These are phyloP conservation scores for Podilymbus podiceps DNA, from an alignment of 2,113 vertebrate species.

Conservation along the genomic window DNA sequence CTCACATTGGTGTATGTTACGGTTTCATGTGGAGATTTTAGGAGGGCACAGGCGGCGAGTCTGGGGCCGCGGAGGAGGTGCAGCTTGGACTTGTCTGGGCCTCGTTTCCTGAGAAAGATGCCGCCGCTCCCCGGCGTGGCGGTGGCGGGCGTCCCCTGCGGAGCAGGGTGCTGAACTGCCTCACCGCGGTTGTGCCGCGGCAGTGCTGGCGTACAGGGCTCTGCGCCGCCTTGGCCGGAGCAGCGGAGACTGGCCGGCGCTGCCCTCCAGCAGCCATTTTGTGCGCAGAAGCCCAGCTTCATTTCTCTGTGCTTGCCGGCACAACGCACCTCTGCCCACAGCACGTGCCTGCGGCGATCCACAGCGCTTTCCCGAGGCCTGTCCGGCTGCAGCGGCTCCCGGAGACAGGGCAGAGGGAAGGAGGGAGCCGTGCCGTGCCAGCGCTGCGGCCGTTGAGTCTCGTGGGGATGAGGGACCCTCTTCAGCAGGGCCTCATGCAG, in stretches of 20 bases:
- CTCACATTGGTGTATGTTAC: neutral
- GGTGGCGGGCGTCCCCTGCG: too few relatives aligned
- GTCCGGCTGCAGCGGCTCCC: too few relatives aligned
- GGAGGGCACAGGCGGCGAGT: accelerated
- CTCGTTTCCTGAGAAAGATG: neutral
- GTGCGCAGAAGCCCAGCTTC: neutral
- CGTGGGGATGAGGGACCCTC: accelerated
- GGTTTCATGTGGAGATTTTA: neutral
- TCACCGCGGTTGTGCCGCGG: too few relatives aligned
- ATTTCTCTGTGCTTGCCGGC: neutral
- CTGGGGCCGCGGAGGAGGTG: neutral
- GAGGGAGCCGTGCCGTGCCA: neutral
- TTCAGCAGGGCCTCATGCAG: neutral
- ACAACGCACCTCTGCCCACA: neutral
- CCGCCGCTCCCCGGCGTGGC: accelerated
- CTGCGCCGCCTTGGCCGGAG: neutral
- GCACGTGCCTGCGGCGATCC: accelerated
- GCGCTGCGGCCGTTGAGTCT: too few relatives aligned
- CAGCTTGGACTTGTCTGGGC: neutral
- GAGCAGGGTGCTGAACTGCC: too few relatives aligned
- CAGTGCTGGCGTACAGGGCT: neutral
- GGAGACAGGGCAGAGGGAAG: neutral
- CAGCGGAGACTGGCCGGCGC: too few relatives aligned
- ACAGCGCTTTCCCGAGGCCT: too few relatives aligned
- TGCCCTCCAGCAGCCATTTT: neutral